Evolutionary conservation across 2,113 vertebrate species (phyloP), one percentile per base, ranked within the genome.

Genomic region (Paradoxurus hermaphroditus): DNA sequence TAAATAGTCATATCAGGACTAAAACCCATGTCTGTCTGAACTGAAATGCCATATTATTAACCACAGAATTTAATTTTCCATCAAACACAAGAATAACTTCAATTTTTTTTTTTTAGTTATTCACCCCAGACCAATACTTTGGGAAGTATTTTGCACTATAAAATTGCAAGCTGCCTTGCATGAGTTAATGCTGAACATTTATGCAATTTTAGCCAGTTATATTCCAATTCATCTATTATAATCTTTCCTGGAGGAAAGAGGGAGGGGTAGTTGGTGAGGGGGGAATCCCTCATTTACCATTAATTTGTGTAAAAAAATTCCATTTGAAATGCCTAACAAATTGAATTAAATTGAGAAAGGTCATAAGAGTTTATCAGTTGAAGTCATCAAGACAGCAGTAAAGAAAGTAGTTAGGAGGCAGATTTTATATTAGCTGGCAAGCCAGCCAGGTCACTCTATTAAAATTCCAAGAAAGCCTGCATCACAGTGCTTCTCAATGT

Each of bases 311-410:
- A 18, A 78, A 95, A 94, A 95, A 97, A 87, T 96, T 97, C 46
- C 97, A 86, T 90, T 97, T 86, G 85, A 88, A 97, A 93, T 91
- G 86, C 78, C 73, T 90, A 97, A 92, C 90, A 98, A 97, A 97
- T 95, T 97, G 91, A 95, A 98, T 97, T 97, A 97, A 95, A 95
- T 94, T 92, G 87, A 49, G 59, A 94, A 97, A 92, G 95, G 27
- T 96, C 34, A 3, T 72, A 82, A 4, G 34, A 4, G 72, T 98
- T 98, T 75, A 88, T 83, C 92, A 70, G 12, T 34, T 96, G 39
- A 93, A 67, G 75, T 79, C 67, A 7, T 77, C 92, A 97, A 94
- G n/a, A 82, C 1, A 0, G 0, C 36, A 93, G 77, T 85, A 95
- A 95, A 96, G 65, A 97, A 86, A 25, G 31, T 77, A 87, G 56